Conservation (phyloP, 2,797 vertebrate species). For the Kryptolebias ocellatus region DNA sequence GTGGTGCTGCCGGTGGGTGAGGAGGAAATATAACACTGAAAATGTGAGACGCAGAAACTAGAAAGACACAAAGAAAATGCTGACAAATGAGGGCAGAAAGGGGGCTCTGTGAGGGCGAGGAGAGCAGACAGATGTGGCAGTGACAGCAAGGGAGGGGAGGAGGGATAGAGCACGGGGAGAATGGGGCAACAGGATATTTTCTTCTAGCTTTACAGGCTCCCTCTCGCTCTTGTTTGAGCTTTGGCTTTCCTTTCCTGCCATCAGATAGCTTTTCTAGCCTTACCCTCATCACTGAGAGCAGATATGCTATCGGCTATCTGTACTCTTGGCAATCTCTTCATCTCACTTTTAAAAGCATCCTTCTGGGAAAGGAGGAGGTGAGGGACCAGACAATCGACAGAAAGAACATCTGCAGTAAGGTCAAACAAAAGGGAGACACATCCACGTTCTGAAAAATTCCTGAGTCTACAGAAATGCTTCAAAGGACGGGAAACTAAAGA, state of each 20-base stretch:
- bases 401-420: constrained; percentile 35
- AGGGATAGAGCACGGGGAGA: not conserved
- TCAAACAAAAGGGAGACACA: constrained; percentile 50
- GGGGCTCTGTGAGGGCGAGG: not conserved
- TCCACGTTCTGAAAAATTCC: constrained; percentile 15
- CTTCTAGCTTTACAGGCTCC: constrained; percentile 1
- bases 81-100: constrained; percentile 20
- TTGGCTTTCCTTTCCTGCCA: constrained; percentile 37
- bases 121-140: constrained; percentile 22
- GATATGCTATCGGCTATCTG: constrained; percentile 59
- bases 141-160: constrained; percentile 6
- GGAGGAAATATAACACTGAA: constrained; percentile 14
- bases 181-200: not conserved
- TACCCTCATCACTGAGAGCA: constrained; percentile 58
- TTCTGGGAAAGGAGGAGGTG: constrained; percentile 31
- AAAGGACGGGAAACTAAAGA: constrained; percentile 9
- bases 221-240: constrained; percentile 29
- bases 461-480: constrained; percentile 38
- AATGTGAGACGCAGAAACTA: constrained; percentile 11
- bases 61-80: constrained; percentile 17
- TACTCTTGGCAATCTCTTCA: constrained; percentile 63
- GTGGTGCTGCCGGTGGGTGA: not conserved
- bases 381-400: constrained; percentile 40
- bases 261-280: constrained; percentile 57
- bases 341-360: constrained; percentile 55